Evolutionary conservation across 2,888 invertebrate species (phyloP).

Genomic region (Chaitophorus viminalis): DNA sequence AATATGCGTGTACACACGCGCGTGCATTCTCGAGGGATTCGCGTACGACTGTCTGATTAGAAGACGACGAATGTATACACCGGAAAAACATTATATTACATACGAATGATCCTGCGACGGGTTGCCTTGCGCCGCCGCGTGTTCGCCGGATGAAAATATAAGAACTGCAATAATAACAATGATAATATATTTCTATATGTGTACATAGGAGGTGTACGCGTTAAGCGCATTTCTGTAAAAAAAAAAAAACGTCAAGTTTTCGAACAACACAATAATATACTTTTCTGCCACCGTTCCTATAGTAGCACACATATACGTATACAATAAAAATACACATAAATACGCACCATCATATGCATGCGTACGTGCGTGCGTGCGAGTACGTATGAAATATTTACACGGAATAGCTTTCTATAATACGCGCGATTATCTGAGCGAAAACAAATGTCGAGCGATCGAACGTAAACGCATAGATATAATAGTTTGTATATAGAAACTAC

Average conservation of each 20-base stretch:
- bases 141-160: neutral
- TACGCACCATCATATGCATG: too few species aligned
- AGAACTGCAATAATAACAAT: neutral
- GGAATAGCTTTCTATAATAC: too few species aligned
- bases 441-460: slow-evolving; percentile 58
- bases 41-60: neutral
- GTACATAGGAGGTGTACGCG: neutral
- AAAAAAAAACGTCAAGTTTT: neutral
- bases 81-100: neutral
- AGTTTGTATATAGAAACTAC: neutral
- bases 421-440: slow-evolving; percentile 21
- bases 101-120: neutral
- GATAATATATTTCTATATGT: neutral
- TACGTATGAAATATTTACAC: too few species aligned
- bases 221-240: neutral
- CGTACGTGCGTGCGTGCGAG: too few species aligned
- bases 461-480: slow-evolving; percentile 10
- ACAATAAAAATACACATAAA: too few species aligned
- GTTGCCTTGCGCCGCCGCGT: neutral
- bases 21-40: slow-evolving; percentile 2
- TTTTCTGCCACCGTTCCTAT: too few species aligned
- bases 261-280: slow-evolving; percentile 34
- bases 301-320: too few species aligned
- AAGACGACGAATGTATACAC: neutral
- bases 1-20: neutral